These are phyloP conservation scores for Oryzias woworae DNA, from an alignment of 2,113 vertebrate genomes.

Conservation along the genomic window DNA sequence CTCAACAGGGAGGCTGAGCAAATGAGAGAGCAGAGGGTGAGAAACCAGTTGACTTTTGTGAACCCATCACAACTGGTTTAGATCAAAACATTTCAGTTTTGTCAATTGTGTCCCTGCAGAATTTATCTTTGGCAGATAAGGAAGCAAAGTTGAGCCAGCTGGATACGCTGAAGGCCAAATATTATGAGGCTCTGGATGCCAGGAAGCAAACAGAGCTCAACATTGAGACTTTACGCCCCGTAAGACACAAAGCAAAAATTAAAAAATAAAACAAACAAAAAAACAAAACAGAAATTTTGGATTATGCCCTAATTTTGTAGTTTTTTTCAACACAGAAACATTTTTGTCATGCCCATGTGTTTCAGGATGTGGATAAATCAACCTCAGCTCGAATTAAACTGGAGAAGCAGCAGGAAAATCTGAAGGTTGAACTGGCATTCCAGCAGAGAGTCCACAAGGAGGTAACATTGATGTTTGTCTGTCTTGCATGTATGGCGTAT, in stretches of 20 bases:
- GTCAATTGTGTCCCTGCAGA: slow-evolving; percentile 50
- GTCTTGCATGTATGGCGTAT: not conserved
- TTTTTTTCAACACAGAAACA: not conserved
- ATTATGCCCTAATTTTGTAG: not conserved
- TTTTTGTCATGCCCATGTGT: not conserved
- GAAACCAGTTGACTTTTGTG: slow-evolving; percentile 4
- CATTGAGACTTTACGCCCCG: slow-evolving; percentile 75
- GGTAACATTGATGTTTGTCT: slow-evolving; percentile 52
- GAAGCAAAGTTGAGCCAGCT: slow-evolving; percentile 66
- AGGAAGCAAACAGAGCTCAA: slow-evolving; percentile 75
- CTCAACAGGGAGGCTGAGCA: slow-evolving; percentile 69
- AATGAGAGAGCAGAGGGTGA: slow-evolving; percentile 69
- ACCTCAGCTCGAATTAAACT: slow-evolving; percentile 66
- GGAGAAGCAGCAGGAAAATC: slow-evolving; percentile 73
- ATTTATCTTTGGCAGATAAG: slow-evolving; percentile 70
- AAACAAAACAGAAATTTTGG: not conserved
- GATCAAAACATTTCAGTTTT: not conserved
- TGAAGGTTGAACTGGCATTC: slow-evolving; percentile 74
- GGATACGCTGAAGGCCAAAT: slow-evolving; percentile 70
- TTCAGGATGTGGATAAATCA: slow-evolving; percentile 69
- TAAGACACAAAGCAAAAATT: slow-evolving; percentile 34
- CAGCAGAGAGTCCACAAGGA: slow-evolving; percentile 77
- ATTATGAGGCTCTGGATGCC: slow-evolving; percentile 67
- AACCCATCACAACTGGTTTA: not conserved
- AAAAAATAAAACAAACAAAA: no score